These are phyloP conservation scores for Hesperophylax magnus DNA, from an alignment of 1,140 invertebrate genomes.

Conservation along the genomic window DNA sequence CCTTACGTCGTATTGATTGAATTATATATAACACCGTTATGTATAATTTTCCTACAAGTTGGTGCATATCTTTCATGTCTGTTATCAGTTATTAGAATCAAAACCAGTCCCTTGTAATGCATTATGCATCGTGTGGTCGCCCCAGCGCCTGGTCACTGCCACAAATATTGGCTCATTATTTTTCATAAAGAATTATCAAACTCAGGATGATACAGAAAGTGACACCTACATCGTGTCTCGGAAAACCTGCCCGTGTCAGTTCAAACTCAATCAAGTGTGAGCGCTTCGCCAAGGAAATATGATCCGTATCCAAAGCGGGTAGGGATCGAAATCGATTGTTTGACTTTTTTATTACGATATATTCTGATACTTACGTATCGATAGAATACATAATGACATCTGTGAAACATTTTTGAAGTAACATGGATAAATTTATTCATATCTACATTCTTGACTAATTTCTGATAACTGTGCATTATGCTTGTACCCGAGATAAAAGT, in stretches of 20 bases:
- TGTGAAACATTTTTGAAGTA: background rate
- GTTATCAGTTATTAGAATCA: too few species aligned
- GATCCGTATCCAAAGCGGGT: background rate
- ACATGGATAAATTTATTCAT: too few species aligned
- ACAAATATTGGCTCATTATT: constrained; percentile 49
- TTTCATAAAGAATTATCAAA: constrained; percentile 43
- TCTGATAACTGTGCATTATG: too few species aligned
- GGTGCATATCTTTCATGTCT: too few species aligned
- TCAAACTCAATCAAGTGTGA: constrained; percentile 20
- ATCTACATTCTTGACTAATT: too few species aligned
- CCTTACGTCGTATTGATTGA: too few species aligned
- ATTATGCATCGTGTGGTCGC: background rate
- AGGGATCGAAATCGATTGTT: constrained; percentile 6
- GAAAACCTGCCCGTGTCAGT: constrained; percentile 39
- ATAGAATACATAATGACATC: constrained; percentile 19
- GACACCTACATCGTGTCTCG: constrained; percentile 56
- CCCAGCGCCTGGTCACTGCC: background rate
- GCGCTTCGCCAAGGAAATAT: background rate
- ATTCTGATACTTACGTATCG: background rate
- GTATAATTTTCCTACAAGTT: too few species aligned
- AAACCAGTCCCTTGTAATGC: too few species aligned
- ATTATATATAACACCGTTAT: too few species aligned
- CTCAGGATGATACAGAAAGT: constrained; percentile 54
- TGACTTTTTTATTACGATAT: background rate
- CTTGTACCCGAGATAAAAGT: too few species aligned